Evolutionary conservation across 2,113 vertebrate species (phyloP).

Genomic region (Asarcornis scutulata): DNA sequence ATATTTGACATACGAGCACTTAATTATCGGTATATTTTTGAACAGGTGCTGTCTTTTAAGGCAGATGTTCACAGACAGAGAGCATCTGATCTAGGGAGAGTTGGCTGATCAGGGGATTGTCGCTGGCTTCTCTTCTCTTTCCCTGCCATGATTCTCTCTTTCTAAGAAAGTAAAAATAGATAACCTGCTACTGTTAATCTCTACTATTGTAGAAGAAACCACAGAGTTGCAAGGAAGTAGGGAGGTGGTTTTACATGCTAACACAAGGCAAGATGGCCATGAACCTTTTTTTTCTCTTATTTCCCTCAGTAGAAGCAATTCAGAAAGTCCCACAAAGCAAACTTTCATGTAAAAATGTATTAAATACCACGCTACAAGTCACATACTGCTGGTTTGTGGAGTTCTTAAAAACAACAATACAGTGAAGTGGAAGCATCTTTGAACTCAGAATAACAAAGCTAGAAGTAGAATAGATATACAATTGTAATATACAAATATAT

Average conservation of each 20-base stretch:
- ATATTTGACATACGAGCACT: neutral
- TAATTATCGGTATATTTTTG: conserved; percentile 12
- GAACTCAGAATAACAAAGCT: conserved; percentile 5
- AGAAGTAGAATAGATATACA: neutral
- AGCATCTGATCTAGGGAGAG: conserved; percentile 23
- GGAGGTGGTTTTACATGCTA: conserved; percentile 15
- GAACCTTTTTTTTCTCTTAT: neutral
- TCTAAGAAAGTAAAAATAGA: conserved; percentile 17
- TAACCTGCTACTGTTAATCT: conserved; percentile 22
- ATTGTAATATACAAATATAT: neutral
- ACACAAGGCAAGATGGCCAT: neutral
- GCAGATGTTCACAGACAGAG: conserved; percentile 7
- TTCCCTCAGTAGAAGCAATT: neutral
- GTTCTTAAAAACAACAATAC: neutral
- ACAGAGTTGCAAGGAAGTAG: neutral
- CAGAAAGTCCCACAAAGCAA: neutral
- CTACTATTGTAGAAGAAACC: neutral
- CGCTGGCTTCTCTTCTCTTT: neutral
- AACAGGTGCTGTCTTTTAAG: conserved; percentile 34
- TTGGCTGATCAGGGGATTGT: conserved; percentile 7
- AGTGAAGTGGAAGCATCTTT: neutral
- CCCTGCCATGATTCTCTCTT: neutral
- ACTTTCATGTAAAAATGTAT: neutral
- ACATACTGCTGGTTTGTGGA: conserved; percentile 2
- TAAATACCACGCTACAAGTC: neutral